These are phyloP conservation scores for Cataglyphis cursor DNA, from an alignment of 2,888 invertebrate genomes.

Conservation along the genomic window DNA sequence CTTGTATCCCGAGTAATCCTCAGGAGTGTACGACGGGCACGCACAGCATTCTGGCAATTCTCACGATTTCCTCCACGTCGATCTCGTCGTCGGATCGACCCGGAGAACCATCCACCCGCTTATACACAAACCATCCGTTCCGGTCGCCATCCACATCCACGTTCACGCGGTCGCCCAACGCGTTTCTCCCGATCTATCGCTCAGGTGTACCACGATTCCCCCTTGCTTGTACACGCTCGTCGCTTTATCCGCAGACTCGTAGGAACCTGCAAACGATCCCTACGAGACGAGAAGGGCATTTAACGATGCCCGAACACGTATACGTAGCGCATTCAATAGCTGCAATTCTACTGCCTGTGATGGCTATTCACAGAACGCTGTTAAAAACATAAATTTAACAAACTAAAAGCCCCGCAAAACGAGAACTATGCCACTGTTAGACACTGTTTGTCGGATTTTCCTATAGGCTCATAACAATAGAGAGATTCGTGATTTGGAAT, in stretches of 20 bases:
- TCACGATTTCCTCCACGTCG: conserved; percentile 72
- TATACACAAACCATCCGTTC: conserved; percentile 51
- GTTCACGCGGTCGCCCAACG: conserved; percentile 47
- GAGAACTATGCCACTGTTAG: conserved; percentile 74
- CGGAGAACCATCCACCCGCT: conserved; percentile 37
- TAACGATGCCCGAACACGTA: background rate
- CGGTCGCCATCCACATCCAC: conserved; percentile 40
- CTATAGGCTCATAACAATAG: conserved; percentile 72
- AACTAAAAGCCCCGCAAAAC: conserved; percentile 74
- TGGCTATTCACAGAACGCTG: conserved; percentile 61
- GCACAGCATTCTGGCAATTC: conserved; percentile 79
- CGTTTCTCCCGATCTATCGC: background rate
- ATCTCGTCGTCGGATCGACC: conserved; percentile 50
- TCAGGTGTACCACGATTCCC: conserved; percentile 63
- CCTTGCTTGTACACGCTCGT: conserved; percentile 42
- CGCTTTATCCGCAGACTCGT: conserved; percentile 58
- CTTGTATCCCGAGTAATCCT: conserved; percentile 76
- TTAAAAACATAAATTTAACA: conserved; percentile 82
- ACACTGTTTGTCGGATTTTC: conserved; percentile 67
- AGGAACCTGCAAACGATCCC: conserved; percentile 50
- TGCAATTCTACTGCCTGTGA: background rate
- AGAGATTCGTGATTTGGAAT: conserved; percentile 83
- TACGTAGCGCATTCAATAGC: conserved; percentile 43
- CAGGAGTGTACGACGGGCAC: conserved; percentile 75
- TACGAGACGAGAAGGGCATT: conserved; percentile 28